A percentile compares a stretch with the other conserved stretches of the same genome.
Conservation (phyloP, 2,113 vertebrate genomes). For the Eudorcas thomsonii region DNA sequence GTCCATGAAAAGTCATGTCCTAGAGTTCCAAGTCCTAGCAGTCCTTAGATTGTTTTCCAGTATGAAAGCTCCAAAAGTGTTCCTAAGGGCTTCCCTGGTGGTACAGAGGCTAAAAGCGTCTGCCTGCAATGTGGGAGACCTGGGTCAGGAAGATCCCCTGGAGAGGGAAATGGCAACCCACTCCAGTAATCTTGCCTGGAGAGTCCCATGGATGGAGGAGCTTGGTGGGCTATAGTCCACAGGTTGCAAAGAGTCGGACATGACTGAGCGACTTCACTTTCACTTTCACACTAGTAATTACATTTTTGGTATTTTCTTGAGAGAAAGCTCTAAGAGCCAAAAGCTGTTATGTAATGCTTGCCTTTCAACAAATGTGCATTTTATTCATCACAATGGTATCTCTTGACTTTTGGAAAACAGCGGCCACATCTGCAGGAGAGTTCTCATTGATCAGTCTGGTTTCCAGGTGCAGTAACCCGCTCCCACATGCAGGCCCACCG, state of each 20-base stretch:
- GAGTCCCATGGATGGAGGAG: no score
- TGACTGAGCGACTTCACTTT: no score
- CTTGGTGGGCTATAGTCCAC: no score
- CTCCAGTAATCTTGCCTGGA: no score
- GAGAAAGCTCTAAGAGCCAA: neutral
- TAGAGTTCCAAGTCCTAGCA: neutral
- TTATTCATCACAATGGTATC: neutral
- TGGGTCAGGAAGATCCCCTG: no score
- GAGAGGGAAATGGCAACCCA: no score
- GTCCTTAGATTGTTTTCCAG: neutral
- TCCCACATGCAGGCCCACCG: neutral
- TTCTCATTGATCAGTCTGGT: neutral
- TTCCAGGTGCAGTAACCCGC: neutral
- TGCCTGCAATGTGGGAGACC: no score
- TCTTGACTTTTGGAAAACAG: neutral
- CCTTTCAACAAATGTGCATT: neutral
- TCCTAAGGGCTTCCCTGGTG: neutral
- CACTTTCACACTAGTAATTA: neutral
- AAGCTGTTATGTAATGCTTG: neutral
- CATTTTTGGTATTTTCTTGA: neutral
- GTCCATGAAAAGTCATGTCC: neutral
- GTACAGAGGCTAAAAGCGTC: no score
- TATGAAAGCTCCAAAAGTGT: neutral
- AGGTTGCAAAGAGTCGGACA: no score
- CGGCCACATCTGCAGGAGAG: neutral